Evolutionary conservation across 2,113 vertebrate species (phyloP).

Genomic region (Struthidea cinerea): DNA sequence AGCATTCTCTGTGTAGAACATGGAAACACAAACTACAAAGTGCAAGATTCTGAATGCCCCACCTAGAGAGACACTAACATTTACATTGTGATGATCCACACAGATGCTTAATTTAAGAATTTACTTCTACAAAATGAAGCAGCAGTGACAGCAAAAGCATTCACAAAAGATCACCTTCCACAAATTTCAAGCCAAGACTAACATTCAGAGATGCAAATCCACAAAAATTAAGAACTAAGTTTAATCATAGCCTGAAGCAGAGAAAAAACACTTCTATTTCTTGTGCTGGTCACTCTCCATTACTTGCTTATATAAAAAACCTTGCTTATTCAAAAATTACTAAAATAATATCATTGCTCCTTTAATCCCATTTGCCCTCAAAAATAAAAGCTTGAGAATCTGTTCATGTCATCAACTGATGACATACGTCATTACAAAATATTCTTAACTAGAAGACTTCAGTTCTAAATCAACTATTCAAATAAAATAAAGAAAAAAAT

Average conservation of each 20-base stretch:
- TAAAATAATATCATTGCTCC: neutral
- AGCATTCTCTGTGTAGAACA: neutral
- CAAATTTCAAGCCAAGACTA: neutral
- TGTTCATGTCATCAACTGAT: neutral
- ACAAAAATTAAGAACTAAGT: neutral
- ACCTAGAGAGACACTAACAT: neutral
- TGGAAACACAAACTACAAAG: neutral
- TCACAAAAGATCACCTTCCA: neutral
- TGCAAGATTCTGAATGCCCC: neutral
- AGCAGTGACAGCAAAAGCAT: neutral
- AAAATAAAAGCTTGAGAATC: neutral
- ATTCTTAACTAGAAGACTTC: neutral
- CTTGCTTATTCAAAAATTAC: neutral
- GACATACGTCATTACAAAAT: neutral
- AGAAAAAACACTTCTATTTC: neutral
- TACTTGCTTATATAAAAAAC: neutral
- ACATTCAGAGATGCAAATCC: neutral
- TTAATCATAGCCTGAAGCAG: neutral
- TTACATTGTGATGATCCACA: neutral
- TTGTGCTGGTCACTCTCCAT: neutral
- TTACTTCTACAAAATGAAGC: neutral
- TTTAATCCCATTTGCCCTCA: neutral
- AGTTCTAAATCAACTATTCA: neutral
- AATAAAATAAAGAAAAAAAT: neutral
- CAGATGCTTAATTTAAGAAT: neutral